phyloP scores from a whole-genome alignment of 2,113 vertebrate genomes.

The Neoarius graeffei region DNA sequence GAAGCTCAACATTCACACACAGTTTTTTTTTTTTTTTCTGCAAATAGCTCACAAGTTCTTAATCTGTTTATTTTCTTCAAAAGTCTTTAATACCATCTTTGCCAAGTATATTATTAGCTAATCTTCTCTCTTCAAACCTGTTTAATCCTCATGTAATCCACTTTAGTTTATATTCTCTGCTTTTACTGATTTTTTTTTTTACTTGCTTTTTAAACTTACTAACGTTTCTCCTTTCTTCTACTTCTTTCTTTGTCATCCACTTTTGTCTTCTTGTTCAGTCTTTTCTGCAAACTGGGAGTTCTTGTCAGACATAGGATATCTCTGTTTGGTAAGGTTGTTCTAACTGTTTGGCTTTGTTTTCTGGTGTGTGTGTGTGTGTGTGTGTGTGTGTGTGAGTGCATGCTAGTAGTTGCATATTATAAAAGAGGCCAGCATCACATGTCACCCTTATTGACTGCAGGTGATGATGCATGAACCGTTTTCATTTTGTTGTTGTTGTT shows the following conservation, averaged over 20 bases:
- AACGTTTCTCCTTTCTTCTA: constrained; percentile 46
- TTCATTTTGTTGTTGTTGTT: background rate
- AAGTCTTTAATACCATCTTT: background rate
- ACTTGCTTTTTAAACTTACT: constrained; percentile 41
- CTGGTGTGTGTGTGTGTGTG: too few species aligned
- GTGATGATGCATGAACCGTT: background rate
- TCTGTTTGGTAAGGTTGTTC: constrained; percentile 93
- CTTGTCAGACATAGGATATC: constrained; percentile 99
- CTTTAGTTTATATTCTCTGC: background rate
- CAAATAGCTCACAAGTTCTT: background rate
- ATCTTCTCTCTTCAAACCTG: background rate
- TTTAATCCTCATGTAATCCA: background rate
- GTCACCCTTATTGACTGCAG: background rate
- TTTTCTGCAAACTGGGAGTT: constrained; percentile 99
- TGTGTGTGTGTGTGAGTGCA: background rate
- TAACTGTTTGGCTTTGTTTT: constrained; percentile 40
- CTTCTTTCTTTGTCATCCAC: constrained; percentile 37
- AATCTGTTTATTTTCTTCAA: background rate
- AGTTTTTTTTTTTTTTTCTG: background rate
- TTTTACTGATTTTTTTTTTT: background rate
- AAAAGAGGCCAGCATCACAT: background rate
- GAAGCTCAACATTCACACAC: background rate
- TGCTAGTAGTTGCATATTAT: background rate
- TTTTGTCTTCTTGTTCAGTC: constrained; percentile 82
- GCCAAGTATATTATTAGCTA: too few species aligned